Conservation (phyloP, 2,113 vertebrate species). For the Vimba vimba region DNA sequence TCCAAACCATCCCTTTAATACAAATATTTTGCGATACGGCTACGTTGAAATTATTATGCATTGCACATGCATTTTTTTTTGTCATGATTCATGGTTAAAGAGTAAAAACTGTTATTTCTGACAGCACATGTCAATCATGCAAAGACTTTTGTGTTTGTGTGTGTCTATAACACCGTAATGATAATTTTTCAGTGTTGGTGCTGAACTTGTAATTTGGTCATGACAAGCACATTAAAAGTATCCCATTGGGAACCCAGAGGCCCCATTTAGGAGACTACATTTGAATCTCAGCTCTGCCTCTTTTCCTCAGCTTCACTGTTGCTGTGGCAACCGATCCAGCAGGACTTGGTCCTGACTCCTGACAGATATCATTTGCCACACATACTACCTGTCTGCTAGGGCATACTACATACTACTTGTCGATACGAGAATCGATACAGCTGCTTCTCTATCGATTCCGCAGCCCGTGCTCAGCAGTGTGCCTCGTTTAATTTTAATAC, state of each 20-base stretch:
- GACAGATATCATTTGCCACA: not conserved
- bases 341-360: slow-evolving; percentile 4
- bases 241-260: not conserved
- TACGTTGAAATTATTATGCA: not conserved
- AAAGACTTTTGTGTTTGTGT: not conserved
- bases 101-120: not conserved
- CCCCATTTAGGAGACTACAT: not conserved
- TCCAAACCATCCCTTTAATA: not conserved
- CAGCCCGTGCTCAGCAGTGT: no score
- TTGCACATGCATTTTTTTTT: not conserved
- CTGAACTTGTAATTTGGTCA: not conserved
- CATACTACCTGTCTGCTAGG: not conserved
- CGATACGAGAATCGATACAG: no score
- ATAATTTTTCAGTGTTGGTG: not conserved
- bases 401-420: no score
- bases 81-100: not conserved
- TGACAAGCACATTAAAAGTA: not conserved
- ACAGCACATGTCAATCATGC: not conserved
- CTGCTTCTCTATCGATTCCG: no score
- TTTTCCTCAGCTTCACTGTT: slow-evolving; percentile 5
- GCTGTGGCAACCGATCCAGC: slow-evolving; percentile 12
- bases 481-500: no score
- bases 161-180: not conserved
- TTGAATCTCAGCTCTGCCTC: not conserved
- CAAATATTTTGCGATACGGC: not conserved